Evolutionary conservation across 1,140 invertebrate species (phyloP).

Genomic region (Paraescarpia echinospica): DNA sequence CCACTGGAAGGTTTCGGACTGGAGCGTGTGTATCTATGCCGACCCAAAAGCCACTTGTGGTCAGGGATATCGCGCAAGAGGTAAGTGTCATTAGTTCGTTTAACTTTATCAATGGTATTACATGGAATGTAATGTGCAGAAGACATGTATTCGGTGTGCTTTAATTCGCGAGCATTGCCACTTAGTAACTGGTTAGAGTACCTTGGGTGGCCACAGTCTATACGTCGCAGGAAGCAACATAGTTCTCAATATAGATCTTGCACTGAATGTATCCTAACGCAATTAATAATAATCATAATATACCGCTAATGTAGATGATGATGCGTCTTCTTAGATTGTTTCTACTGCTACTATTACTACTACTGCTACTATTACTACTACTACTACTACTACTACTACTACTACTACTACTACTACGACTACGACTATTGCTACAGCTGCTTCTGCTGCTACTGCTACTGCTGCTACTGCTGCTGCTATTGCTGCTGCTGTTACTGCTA

Average conservation of each 20-base stretch:
- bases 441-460: too few relatives aligned
- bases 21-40: constrained; percentile 24
- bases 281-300: background rate
- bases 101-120: too few relatives aligned
- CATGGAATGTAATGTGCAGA: too few relatives aligned
- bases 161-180: background rate
- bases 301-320: too few relatives aligned
- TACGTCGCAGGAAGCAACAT: background rate
- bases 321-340: background rate
- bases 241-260: background rate
- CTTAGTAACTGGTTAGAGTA: background rate
- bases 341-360: constrained; percentile 3
- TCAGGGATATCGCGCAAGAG: constrained; percentile 21
- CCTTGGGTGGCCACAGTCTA: background rate
- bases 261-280: background rate
- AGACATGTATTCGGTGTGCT: too few relatives aligned
- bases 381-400: constrained; percentile 16
- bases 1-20: constrained; percentile 23
- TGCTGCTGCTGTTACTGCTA: too few relatives aligned
- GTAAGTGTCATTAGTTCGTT: background rate
- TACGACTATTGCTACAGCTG: too few relatives aligned
- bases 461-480: background rate
- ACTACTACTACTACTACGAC: background rate
- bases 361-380: background rate
- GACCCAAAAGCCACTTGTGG: constrained; percentile 23